Conservation (phyloP, 2,888 invertebrate genomes). For the Lithophane semibrunnea region DNA sequence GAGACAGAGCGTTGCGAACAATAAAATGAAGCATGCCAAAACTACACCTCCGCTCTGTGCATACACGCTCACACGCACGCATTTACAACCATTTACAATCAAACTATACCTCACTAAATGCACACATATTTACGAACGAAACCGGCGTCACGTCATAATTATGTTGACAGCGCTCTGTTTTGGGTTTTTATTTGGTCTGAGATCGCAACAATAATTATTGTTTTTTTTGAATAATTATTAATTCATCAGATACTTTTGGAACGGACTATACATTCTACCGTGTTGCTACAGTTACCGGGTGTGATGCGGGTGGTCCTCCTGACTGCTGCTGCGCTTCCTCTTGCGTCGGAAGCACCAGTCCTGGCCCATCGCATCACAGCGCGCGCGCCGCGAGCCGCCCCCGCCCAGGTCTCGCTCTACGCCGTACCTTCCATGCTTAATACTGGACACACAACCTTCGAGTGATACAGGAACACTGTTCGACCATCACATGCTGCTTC, state of each 20-base stretch:
- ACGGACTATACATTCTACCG: background rate
- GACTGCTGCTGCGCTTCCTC: constrained; percentile 92
- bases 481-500: constrained; percentile 52
- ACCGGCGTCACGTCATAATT: no score
- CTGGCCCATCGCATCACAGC: constrained; percentile 93
- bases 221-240: no score
- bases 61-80: no score
- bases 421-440: constrained; percentile 69
- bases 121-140: no score
- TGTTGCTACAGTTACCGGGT: constrained; percentile 82
- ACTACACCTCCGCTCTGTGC: no score
- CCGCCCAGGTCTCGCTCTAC: constrained; percentile 88
- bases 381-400: constrained; percentile 89
- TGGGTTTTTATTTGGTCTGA: no score
- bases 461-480: constrained; percentile 43
- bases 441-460: constrained; percentile 57
- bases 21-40: no score
- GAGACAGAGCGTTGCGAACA: no score
- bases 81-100: no score
- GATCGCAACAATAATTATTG: no score
- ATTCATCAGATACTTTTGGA: background rate
- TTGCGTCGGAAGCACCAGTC: constrained; percentile 94
- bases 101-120: no score
- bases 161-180: no score
- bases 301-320: constrained; percentile 91